Conservation (phyloP, 2,888 invertebrate species). For the Schizaphis graminum region DNA sequence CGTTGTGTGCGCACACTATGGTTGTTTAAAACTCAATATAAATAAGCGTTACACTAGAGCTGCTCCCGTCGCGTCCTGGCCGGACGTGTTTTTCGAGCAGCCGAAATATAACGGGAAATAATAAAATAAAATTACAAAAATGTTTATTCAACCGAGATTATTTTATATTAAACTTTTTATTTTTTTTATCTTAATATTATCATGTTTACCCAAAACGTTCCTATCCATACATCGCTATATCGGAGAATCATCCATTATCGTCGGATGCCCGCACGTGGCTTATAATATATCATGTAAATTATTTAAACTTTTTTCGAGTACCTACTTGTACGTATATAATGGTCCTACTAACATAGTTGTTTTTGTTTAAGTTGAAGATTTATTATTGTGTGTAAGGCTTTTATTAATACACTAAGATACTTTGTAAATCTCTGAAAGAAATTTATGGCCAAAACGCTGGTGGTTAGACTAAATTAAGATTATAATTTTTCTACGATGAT, state of each 20-base stretch:
- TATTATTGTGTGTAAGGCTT: not conserved
- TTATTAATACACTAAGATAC: not conserved
- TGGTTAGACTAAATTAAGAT: not conserved
- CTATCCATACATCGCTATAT: not conserved
- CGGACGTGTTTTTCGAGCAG: not conserved
- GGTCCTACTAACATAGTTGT: not conserved
- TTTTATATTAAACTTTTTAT: not conserved
- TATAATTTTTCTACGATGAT: not conserved
- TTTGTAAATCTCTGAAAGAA: not conserved
- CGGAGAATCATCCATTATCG: not conserved
- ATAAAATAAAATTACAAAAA: not conserved
- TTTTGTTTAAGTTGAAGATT: not conserved
- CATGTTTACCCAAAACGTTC: not conserved
- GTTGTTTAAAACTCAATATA: not conserved
- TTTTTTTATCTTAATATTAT: not conserved
- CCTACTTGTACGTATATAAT: not conserved
- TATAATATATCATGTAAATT: not conserved
- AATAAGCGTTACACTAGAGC: not conserved
- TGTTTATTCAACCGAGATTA: not conserved
- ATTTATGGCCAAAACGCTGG: not conserved
- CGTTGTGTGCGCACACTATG: not conserved
- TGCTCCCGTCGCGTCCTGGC: not conserved
- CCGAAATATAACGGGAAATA: not conserved
- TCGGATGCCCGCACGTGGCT: not conserved
- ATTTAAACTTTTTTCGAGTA: not conserved